Evolutionary conservation across 2,113 vertebrate species (phyloP).

Genomic region (Corythoichthys intestinalis): DNA sequence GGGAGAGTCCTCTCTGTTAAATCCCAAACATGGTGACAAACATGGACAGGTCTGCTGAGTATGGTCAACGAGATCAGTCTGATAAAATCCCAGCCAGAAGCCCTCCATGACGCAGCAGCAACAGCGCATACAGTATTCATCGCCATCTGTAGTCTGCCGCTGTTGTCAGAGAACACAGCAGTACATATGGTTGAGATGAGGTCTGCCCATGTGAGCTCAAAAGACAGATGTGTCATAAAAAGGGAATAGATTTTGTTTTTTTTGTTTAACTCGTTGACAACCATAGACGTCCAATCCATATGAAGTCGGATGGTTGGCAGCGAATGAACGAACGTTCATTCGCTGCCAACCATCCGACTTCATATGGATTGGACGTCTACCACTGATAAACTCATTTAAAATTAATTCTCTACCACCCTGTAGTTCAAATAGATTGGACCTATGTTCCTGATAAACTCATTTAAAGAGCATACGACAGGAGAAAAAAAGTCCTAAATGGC

Average conservation of each 20-base stretch:
- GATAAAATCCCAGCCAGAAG: constrained; percentile 22
- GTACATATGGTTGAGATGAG: constrained; percentile 47
- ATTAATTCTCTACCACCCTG: too few species aligned
- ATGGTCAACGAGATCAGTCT: constrained; percentile 27
- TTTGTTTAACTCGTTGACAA: not conserved
- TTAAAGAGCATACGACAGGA: too few species aligned
- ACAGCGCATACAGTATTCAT: constrained; percentile 58
- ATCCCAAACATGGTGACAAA: not conserved
- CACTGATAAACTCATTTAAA: too few species aligned
- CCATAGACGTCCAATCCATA: too few species aligned
- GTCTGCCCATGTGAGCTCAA: constrained; percentile 18
- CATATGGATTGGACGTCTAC: too few species aligned
- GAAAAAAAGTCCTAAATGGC: too few species aligned
- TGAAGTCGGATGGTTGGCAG: too few species aligned
- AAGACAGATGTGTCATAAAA: constrained; percentile 29
- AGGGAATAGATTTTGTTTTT: constrained; percentile 15
- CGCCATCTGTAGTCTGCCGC: constrained; percentile 51
- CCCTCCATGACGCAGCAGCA: constrained; percentile 38
- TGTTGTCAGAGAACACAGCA: not conserved
- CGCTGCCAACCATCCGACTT: too few species aligned
- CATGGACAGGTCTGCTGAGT: constrained; percentile 1
- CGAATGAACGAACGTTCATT: too few species aligned
- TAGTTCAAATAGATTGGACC: too few species aligned
- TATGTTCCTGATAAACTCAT: too few species aligned
- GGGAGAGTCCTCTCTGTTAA: not conserved